Evolutionary conservation across 2,888 invertebrate species (phyloP).

Genomic region (Cheilosia variabilis): DNA sequence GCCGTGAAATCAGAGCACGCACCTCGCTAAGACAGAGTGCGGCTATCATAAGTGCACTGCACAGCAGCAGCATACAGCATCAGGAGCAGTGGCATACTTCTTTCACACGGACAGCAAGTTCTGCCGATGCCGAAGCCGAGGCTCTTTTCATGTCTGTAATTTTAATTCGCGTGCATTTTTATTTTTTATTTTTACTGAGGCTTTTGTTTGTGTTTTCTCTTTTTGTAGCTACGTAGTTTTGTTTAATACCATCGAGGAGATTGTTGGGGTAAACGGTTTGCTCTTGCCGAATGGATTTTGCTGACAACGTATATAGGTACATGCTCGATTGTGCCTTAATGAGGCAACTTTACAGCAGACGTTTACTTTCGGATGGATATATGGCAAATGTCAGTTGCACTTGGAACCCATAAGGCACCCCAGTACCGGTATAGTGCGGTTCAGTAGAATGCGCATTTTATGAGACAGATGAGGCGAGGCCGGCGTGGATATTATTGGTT

Average conservation of each 20-base stretch:
- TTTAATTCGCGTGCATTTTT: conserved; percentile 44
- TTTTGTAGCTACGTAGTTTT: conserved; percentile 18
- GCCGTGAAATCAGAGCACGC: conserved; percentile 74
- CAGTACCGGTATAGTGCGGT: background rate
- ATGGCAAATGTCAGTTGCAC: conserved; percentile 65
- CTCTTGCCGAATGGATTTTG: conserved; percentile 19
- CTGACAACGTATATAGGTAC: conserved; percentile 8
- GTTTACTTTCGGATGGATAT: conserved; percentile 52
- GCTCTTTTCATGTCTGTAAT: conserved; percentile 29
- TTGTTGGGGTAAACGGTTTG: conserved; percentile 44
- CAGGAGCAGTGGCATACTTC: background rate
- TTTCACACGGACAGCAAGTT: conserved; percentile 5
- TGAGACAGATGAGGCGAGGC: conserved; percentile 59
- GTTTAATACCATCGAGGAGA: conserved; percentile 22
- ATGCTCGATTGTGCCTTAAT: conserved; percentile 29
- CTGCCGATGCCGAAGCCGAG: conserved; percentile 3
- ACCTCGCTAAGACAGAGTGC: conserved; percentile 13
- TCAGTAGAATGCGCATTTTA: conserved; percentile 51
- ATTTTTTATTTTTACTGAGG: conserved; percentile 7
- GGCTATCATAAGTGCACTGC: conserved; percentile 13
- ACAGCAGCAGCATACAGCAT: conserved; percentile 24
- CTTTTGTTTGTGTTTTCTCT: background rate
- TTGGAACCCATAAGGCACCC: conserved; percentile 43
- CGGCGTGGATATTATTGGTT: background rate
- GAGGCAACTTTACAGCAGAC: conserved; percentile 56